These are phyloP conservation scores for Tinea pellionella DNA, from an alignment of 2,888 invertebrate genomes.

Conservation along the genomic window DNA sequence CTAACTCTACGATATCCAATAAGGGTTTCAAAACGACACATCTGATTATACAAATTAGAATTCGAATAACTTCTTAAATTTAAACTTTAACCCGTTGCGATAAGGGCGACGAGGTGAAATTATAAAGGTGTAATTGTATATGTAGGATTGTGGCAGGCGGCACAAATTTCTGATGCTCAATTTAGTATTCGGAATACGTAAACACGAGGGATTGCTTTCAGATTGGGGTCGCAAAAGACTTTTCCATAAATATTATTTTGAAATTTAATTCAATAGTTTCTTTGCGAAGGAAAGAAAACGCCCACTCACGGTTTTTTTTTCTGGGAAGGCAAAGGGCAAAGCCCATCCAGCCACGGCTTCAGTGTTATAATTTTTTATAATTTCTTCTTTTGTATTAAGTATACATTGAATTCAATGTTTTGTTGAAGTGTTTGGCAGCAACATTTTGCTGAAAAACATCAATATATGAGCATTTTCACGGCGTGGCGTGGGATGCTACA, in stretches of 20 bases:
- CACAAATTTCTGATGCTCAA: constrained; percentile 3
- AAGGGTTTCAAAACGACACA: background rate
- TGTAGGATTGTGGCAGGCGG: background rate
- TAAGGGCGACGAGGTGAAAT: background rate
- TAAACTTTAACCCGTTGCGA: background rate
- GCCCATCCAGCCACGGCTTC: no score
- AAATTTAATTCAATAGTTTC: background rate
- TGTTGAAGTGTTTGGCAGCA: no score
- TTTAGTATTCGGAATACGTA: background rate
- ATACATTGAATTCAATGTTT: no score
- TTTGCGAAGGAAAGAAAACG: background rate
- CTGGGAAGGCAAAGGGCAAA: no score
- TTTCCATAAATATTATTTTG: background rate
- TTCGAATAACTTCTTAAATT: background rate
- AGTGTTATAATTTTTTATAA: no score
- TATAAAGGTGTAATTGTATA: background rate
- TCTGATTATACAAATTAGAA: background rate
- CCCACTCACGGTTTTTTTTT: background rate
- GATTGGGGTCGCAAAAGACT: constrained; percentile 3
- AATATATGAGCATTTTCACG: no score
- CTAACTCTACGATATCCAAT: constrained; percentile 2
- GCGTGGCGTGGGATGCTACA: no score
- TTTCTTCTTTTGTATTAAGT: no score
- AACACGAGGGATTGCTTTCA: background rate
- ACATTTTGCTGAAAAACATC: no score